These are phyloP conservation scores for Leucophenga montana DNA, from an alignment of 2,888 invertebrate species.

Conservation along the genomic window DNA sequence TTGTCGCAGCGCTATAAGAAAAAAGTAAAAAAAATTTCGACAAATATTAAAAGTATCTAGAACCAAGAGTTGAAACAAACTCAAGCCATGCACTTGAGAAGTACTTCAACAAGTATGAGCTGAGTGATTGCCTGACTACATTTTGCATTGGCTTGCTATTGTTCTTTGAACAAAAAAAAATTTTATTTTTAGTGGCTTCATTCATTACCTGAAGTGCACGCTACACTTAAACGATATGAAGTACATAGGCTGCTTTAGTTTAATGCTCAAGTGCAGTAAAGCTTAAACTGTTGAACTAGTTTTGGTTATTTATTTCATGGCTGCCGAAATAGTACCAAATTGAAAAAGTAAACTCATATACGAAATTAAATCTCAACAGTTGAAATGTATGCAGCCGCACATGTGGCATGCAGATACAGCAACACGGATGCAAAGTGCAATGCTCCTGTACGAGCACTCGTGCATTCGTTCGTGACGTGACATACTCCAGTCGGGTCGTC, in stretches of 20 bases:
- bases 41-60: conserved; percentile 64
- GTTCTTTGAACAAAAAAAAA: too few species aligned
- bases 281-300: too few species aligned
- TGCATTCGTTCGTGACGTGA: conserved; percentile 53
- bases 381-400: neutral
- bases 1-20: conserved; percentile 56
- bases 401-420: conserved; percentile 13
- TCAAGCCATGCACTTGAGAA: neutral
- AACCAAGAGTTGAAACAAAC: neutral
- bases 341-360: too few species aligned
- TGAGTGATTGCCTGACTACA: conserved; percentile 67
- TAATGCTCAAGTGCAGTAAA: too few species aligned
- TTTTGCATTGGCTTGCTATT: conserved; percentile 35
- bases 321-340: too few species aligned
- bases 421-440: conserved; percentile 51
- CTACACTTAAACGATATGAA: too few species aligned
- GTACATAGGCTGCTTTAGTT: too few species aligned
- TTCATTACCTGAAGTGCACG: neutral
- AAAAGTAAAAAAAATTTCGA: conserved; percentile 48
- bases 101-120: neutral
- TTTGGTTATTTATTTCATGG: too few species aligned
- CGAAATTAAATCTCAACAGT: too few species aligned
- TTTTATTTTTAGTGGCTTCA: conserved; percentile 8
- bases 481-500: conserved; percentile 57
- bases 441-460: conserved; percentile 54